phyloP scores from a whole-genome alignment of 35 echinoderm and acorn worm genomes.

The Patiria miniata region DNA sequence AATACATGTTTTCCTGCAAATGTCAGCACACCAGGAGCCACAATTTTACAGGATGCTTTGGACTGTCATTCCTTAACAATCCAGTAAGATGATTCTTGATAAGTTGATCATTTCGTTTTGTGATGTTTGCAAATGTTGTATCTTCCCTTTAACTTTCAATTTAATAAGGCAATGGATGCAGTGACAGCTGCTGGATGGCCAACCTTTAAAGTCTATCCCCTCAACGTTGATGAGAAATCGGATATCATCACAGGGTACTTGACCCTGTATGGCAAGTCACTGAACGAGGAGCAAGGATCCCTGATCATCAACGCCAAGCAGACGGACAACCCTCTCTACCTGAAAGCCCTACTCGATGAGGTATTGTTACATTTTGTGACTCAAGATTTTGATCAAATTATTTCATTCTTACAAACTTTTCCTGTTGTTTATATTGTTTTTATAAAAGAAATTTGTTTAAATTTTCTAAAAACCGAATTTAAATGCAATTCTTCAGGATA shows the following conservation, averaged over 20 bases:
- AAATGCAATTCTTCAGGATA: too few species aligned
- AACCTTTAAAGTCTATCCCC: conserved; percentile 53
- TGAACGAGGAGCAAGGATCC: conserved; percentile 63
- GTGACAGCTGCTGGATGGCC: conserved; percentile 64
- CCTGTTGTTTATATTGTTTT: too few species aligned
- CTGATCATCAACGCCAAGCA: conserved; percentile 71
- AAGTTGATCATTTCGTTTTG: too few species aligned
- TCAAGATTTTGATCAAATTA: too few species aligned
- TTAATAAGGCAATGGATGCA: conserved; percentile 56
- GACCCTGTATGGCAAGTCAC: conserved; percentile 80
- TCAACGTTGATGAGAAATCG: conserved; percentile 64
- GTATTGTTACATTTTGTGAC: conserved; percentile 31
- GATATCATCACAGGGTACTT: conserved; percentile 82
- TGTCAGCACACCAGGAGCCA: too few species aligned
- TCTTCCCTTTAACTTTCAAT: background rate
- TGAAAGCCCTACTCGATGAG: conserved; percentile 89
- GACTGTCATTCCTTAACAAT: too few species aligned
- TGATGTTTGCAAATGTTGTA: background rate
- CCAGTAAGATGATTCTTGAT: too few species aligned
- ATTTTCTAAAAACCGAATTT: too few species aligned
- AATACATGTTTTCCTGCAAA: too few species aligned
- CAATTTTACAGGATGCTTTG: too few species aligned
- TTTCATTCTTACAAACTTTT: background rate
- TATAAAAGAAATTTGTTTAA: too few species aligned
- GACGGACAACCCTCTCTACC: conserved; percentile 74